Base-by-base conservation (phyloP, 2,888 invertebrate genomes). In the Microplitis deprimator region DNA sequence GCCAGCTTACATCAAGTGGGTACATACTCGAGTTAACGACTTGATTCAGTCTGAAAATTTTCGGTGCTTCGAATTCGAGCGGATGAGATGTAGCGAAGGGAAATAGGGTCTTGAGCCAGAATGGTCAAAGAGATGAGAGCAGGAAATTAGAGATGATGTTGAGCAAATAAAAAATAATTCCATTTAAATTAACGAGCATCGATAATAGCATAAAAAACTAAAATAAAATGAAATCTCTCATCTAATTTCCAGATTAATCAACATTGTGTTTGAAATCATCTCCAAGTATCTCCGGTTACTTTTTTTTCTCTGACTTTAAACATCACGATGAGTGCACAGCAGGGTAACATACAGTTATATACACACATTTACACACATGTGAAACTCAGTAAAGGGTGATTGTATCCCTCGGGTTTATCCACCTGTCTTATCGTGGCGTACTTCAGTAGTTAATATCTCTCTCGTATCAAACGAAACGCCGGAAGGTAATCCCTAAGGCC, bases 21-120 rank as follows among this genome's bases (percentile, higher is more conserved):
- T 86, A 85, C 86, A 83, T 83, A 85, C 86, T 85, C 83, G 83
- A 86, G 85, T 86, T 86, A 86, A 86, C 86, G 85, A 85, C 83
- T 86, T 50, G 50, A 50, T 50, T 86, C 86, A 84, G 84, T 83
- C 81, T 79, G 81, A 68, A 74, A 29, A 29, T 29, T 50, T 50
- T 50, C 50, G 50, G 50, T 50, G 8, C 50, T 50, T 13, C 50
- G 13, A 13, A 10, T 29, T 29, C 2, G 29, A 29, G 3, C 29
- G 29, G 29, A 29, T 4, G 29, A 29, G 29, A 29, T 29, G 29
- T 4, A 29, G 29, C 20, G 20, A 29, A 29, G 29, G 29, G 29
- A 29, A 29, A 29, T 3, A 3, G 29, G 29, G 29, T 29, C 29
- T 29, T 4, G 29, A 29, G 4, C 29, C 6, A 29, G 20, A 38